Percentiles rank a stretch among this genome's conserved stretches.
Evolutionary conservation across 2,888 invertebrate species (phyloP).

Genomic region (Beris chalybata): DNA sequence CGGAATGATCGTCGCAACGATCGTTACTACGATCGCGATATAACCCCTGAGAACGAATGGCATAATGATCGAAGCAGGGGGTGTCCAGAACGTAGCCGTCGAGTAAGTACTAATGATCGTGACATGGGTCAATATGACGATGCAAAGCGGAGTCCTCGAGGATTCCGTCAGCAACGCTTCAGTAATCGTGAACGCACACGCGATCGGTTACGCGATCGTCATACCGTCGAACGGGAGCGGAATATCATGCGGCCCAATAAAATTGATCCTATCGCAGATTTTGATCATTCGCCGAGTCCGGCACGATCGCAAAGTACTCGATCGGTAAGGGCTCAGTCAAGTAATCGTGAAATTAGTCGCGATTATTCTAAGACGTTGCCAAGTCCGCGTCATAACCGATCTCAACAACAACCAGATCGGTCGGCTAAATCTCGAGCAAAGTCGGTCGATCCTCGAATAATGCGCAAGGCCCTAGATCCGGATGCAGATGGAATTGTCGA

Average conservation of each 20-base stretch:
- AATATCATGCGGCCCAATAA: slow-evolving; percentile 51
- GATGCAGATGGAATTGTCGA: slow-evolving; percentile 62
- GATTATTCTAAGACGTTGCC: slow-evolving; percentile 40
- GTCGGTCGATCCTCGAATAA: slow-evolving; percentile 52
- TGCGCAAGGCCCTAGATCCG: slow-evolving; percentile 51
- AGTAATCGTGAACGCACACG: slow-evolving; percentile 49
- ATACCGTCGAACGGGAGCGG: slow-evolving; percentile 59
- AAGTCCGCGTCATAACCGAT: slow-evolving; percentile 42
- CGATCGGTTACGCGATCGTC: slow-evolving; percentile 54
- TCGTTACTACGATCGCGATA: slow-evolving; percentile 51
- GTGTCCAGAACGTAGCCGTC: neutral
- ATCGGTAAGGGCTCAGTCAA: slow-evolving; percentile 46
- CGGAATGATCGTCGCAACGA: slow-evolving; percentile 14
- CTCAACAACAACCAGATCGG: neutral
- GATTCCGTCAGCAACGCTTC: slow-evolving; percentile 43
- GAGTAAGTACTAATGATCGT: neutral
- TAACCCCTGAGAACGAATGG: slow-evolving; percentile 2
- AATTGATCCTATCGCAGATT: slow-evolving; percentile 49
- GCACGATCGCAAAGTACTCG: slow-evolving; percentile 49
- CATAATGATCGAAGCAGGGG: neutral
- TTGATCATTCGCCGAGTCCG: slow-evolving; percentile 42
- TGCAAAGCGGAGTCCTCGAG: slow-evolving; percentile 6
- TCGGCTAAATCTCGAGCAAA: slow-evolving; percentile 46
- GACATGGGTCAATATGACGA: slow-evolving; percentile 11
- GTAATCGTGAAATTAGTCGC: neutral